Base-by-base conservation (phyloP, 2,113 vertebrate species). In the Sorex araneus region DNA sequence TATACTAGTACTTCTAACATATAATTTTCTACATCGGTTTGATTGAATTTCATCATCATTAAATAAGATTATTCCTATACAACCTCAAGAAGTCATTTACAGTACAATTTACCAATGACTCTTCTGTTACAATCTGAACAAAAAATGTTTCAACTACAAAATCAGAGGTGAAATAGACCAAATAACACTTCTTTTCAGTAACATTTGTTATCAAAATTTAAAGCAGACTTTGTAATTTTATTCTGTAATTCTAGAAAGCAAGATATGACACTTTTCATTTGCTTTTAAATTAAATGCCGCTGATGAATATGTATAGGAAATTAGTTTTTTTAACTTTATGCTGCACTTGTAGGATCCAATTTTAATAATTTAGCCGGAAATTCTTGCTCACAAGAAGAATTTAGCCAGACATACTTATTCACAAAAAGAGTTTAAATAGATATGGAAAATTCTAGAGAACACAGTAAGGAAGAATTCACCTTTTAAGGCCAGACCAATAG, bases 281-380 rank as follows among this genome's bases (percentile, higher is more conserved):
- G 16, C 73, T 87, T 87, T 97, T 94, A 94, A 96, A 91, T 96
- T 94, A 94, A 92, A 92, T 87, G 87, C 76, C 45, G 64, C 69
- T 79, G 80, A 93, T 96, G 92, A 94, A 95, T 94, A 94, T 94
- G 89, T 60, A 92, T 87, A 34, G 43, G 28, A 43, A 94, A 94
- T 96, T 95, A 94, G 88, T 94, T 19, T 95, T 95, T 93, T 84
- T 70, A 70, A 92, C n/a, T 92, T 73, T 32, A 78, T 92, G 80
- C 27, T 18, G 32, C 34, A 92, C 19, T 77, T 84, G 54, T 66
- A 82, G 84, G 90, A 80, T 57, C 6, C 32, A 91, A 25, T 40
- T 91, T 77, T 84, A 91, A 75, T 73, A 94, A 85, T 94, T 93
- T 94, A 84, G 27, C 57, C 45, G 81, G 63, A 80, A 71, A 87